Conservation (phyloP, 1,140 invertebrate species). For the Drosophila sucinea region DNA sequence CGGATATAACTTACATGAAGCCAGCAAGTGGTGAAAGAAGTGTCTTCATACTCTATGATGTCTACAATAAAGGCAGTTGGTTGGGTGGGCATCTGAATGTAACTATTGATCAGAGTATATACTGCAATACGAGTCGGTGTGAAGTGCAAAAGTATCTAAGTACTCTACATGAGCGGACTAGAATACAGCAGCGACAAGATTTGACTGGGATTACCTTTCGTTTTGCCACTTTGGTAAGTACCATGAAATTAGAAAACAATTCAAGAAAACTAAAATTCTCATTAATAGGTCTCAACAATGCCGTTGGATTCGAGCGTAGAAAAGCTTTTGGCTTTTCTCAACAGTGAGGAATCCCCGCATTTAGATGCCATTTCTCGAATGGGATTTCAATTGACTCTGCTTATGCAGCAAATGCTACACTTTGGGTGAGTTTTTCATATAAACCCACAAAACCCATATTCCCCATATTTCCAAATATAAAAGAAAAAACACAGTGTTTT, state of each 20-base stretch:
- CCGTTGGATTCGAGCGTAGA: conserved; percentile 44
- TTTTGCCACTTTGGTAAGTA: conserved; percentile 58
- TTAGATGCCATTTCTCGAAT: conserved; percentile 61
- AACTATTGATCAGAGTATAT: conserved; percentile 65
- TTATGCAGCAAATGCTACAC: conserved; percentile 55
- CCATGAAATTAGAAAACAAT: background rate
- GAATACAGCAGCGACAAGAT: conserved; percentile 58
- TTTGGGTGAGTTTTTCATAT: conserved; percentile 55
- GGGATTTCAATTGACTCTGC: conserved; percentile 47
- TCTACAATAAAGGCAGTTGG: conserved; percentile 74
- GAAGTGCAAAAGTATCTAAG: conserved; percentile 49
- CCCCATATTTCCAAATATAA: no score
- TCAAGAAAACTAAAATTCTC: background rate
- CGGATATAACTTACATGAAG: conserved; percentile 56
- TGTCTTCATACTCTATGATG: conserved; percentile 60
- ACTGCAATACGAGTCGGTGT: conserved; percentile 52
- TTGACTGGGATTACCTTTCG: conserved; percentile 66
- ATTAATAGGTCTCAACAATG: conserved; percentile 43
- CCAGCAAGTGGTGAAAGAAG: background rate
- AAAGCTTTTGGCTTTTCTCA: conserved; percentile 40
- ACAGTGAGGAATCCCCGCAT: conserved; percentile 41
- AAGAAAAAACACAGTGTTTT: no score
- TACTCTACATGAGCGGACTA: conserved; percentile 45
- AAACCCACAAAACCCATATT: background rate
- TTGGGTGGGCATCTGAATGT: conserved; percentile 70